phyloP scores from a whole-genome alignment of 2,797 vertebrate species.

The Tamandua tetradactyla region DNA sequence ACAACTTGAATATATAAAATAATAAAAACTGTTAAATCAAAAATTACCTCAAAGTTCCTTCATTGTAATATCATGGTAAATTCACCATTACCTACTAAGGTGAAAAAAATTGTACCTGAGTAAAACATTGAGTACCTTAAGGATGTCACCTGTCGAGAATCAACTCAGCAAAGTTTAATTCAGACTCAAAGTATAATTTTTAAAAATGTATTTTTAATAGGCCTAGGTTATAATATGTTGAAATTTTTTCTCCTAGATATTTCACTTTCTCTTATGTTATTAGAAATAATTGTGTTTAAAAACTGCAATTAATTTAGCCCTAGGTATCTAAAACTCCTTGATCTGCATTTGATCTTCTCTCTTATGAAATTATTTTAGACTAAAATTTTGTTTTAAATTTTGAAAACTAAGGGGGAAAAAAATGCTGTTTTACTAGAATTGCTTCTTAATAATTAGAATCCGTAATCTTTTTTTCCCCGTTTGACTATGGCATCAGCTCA shows the following conservation, averaged over 20 bases:
- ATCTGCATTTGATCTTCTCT: neutral
- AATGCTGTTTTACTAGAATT: neutral
- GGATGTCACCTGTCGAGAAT: neutral
- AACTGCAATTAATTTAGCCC: neutral
- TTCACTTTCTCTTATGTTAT: neutral
- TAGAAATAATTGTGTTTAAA: neutral
- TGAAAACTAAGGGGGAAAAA: slow-evolving; percentile 7
- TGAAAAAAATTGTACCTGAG: neutral
- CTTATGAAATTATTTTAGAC: neutral
- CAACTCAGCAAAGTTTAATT: neutral
- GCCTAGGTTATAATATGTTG: neutral
- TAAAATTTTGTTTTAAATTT: neutral
- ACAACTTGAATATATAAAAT: neutral
- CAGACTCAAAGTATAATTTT: neutral
- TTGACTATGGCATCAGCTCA: neutral
- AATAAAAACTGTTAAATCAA: neutral
- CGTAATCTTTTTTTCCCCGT: neutral
- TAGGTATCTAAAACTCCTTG: neutral
- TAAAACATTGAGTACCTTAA: neutral
- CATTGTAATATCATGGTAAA: neutral
- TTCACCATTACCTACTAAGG: neutral
- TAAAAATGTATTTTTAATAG: neutral
- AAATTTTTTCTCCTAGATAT: neutral
- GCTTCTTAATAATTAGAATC: neutral
- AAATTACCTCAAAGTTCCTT: neutral